These are phyloP conservation scores for Semicossyphus pulcher DNA, from an alignment of 2,113 vertebrate genomes.

Conservation along the genomic window DNA sequence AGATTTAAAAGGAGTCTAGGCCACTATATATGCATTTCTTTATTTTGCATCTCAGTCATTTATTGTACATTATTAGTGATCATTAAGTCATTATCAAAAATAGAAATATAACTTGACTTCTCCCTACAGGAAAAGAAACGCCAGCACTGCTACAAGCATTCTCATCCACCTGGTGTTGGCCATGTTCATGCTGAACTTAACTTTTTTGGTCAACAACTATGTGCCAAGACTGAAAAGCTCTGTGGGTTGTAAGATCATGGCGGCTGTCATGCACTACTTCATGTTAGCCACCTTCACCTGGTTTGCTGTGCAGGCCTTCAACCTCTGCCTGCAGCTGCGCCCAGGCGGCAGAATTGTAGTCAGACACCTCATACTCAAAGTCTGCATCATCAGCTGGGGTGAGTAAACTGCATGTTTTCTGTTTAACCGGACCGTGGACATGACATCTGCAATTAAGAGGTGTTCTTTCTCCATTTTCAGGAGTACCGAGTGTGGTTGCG, in stretches of 20 bases:
- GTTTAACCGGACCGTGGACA: background rate
- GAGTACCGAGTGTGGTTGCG: constrained; percentile 52
- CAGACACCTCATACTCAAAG: constrained; percentile 80
- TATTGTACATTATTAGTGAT: background rate
- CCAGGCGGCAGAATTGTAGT: constrained; percentile 68
- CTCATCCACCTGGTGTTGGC: constrained; percentile 84
- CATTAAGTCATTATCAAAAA: background rate
- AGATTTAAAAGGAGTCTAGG: too few species aligned
- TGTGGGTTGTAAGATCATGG: constrained; percentile 72
- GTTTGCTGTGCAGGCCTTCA: constrained; percentile 85
- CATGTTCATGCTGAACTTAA: constrained; percentile 84
- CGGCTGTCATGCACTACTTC: constrained; percentile 84
- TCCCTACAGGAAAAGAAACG: constrained; percentile 68
- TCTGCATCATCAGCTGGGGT: constrained; percentile 86
- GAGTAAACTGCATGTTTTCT: constrained; percentile 35
- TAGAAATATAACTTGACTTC: background rate
- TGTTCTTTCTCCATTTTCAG: constrained; percentile 51
- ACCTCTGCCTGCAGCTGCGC: constrained; percentile 85
- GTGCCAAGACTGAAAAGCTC: background rate
- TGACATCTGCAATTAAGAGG: background rate
- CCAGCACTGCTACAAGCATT: constrained; percentile 69
- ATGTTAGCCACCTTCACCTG: constrained; percentile 88
- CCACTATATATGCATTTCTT: too few species aligned
- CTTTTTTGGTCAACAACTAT: constrained; percentile 81
- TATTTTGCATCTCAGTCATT: background rate